These are phyloP conservation scores for Cryptotis parvus DNA, from an alignment of 2,113 vertebrate species.

Conservation along the genomic window DNA sequence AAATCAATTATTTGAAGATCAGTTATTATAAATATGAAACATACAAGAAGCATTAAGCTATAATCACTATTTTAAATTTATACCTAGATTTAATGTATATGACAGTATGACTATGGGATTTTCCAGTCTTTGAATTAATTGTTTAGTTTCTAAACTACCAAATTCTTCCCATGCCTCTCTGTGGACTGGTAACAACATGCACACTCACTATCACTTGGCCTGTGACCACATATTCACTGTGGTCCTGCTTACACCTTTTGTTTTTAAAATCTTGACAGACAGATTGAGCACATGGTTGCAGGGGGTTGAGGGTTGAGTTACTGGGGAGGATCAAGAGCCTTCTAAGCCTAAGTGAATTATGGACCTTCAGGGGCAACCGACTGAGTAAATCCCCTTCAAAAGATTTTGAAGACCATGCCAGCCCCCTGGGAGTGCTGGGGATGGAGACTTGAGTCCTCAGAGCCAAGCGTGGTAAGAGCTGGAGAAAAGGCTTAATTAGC, in stretches of 20 bases:
- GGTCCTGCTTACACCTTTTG: neutral
- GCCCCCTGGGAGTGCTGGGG: neutral
- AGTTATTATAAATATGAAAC: slow-evolving; percentile 21
- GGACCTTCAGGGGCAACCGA: neutral
- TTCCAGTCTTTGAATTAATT: neutral
- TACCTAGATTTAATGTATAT: neutral
- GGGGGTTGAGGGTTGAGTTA: too few species aligned
- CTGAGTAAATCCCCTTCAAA: neutral
- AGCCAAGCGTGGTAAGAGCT: neutral
- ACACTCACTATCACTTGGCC: neutral
- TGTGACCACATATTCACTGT: too few species aligned
- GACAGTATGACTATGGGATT: neutral
- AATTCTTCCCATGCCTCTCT: neutral
- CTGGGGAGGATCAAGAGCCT: neutral
- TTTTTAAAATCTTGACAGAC: neutral
- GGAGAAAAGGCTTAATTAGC: slow-evolving; percentile 21
- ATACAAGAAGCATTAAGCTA: neutral
- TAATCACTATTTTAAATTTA: neutral
- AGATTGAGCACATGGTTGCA: too few species aligned
- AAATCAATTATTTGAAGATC: neutral
- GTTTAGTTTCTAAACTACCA: neutral
- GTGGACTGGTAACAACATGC: neutral
- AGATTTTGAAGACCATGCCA: neutral
- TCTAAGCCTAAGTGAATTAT: neutral
- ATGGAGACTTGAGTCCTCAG: neutral